Evolutionary conservation across 2,113 vertebrate species (phyloP).

Genomic region (Mobula hypostoma): DNA sequence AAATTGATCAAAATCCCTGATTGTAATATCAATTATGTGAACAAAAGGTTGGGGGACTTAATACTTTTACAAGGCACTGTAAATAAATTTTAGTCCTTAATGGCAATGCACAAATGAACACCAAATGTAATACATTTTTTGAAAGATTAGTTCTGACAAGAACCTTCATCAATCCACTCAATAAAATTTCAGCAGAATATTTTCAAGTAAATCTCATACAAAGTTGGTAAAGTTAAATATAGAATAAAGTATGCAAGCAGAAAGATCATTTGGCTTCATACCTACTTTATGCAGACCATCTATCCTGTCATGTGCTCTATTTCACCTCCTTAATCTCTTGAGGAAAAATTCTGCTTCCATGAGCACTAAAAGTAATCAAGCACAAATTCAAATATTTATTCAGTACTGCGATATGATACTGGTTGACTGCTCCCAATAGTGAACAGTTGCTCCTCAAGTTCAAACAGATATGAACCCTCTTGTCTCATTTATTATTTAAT

Average conservation of each 20-base stretch:
- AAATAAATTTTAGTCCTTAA: too few species aligned
- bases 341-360: background rate
- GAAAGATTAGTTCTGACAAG: background rate
- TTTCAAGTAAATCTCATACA: background rate
- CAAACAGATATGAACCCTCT: background rate
- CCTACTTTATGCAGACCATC: background rate
- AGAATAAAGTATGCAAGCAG: background rate
- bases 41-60: too few species aligned
- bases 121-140: background rate
- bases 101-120: background rate
- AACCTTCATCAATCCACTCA: background rate
- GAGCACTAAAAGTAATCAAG: background rate
- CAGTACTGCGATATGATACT: background rate
- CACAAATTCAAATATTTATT: slow-evolving; percentile 13
- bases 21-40: too few species aligned
- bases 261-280: background rate
- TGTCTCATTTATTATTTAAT: background rate
- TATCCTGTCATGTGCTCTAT: background rate
- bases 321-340: background rate
- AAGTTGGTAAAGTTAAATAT: background rate
- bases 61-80: too few species aligned
- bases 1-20: too few species aligned
- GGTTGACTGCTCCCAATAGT: background rate
- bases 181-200: background rate
- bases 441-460: background rate